Conservation (phyloP, 2,888 invertebrate species). For the Drosophila sordidapex region DNA sequence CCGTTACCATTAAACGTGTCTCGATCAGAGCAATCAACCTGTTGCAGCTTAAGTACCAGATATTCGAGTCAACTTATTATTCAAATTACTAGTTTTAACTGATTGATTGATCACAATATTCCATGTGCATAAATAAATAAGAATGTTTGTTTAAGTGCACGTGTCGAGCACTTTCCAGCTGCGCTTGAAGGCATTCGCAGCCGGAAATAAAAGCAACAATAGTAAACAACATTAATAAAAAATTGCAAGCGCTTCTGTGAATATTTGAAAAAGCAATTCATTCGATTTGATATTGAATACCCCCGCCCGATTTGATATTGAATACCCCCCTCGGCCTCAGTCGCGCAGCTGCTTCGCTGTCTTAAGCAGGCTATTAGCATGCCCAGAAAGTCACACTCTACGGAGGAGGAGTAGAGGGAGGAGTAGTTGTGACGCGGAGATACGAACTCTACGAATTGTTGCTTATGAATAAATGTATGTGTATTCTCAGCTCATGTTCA, state of each 20-base stretch:
- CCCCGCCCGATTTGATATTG: constrained; percentile 37
- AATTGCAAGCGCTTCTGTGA: constrained; percentile 52
- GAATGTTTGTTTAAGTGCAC: constrained; percentile 4
- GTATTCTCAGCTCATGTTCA: not conserved
- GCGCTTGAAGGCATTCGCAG: constrained; percentile 11
- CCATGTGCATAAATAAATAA: not conserved
- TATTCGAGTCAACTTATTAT: not conserved
- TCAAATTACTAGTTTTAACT: not conserved
- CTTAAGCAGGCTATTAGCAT: constrained; percentile 73
- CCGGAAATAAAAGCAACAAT: constrained; percentile 36
- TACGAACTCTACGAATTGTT: constrained; percentile 1
- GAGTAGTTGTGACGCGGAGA: not conserved
- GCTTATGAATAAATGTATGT: constrained; percentile 15
- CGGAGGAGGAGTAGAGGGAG: not conserved
- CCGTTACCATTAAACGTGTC: not conserved
- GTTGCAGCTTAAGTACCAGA: not conserved
- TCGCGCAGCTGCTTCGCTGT: not conserved
- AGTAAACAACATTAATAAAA: constrained; percentile 25
- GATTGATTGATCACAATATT: not conserved
- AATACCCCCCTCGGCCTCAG: constrained; percentile 30
- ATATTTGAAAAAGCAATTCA: constrained; percentile 58
- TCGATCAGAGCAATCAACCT: not conserved
- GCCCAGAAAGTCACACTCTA: constrained; percentile 50
- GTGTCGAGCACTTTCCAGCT: constrained; percentile 18
- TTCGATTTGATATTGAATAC: constrained; percentile 53